A percentile compares a stretch with the other conserved stretches of the same genome.
These are phyloP conservation scores for Rotaria macrura DNA, from an alignment of 2,888 invertebrate genomes.

Conservation along the genomic window DNA sequence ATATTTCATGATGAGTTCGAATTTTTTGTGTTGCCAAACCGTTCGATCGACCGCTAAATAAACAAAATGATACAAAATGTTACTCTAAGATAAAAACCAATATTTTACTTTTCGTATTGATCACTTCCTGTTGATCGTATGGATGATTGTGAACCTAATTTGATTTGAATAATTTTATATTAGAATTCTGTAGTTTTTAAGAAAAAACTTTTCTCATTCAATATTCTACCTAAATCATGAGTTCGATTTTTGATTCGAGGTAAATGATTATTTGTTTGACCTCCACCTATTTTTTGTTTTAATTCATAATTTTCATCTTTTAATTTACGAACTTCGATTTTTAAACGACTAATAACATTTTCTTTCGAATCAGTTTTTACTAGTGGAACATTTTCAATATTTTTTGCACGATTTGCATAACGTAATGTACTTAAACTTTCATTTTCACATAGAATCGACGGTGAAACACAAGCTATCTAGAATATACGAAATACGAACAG, in stretches of 20 bases:
- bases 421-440: conserved; percentile 81
- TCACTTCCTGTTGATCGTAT: conserved; percentile 1
- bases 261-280: conserved; percentile 16
- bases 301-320: conserved; percentile 79
- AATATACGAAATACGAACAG: not conserved
- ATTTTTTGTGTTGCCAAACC: conserved; percentile 13
- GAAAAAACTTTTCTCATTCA: not conserved
- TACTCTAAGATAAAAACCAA: not conserved
- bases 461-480: conserved; percentile 85
- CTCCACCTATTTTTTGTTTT: conserved; percentile 55
- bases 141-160: not conserved
- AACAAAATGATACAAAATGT: not conserved
- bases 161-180: not conserved
- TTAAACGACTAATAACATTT: conserved; percentile 73
- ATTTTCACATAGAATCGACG: conserved; percentile 69
- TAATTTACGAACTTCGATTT: conserved; percentile 71
- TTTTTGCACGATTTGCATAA: conserved; percentile 81
- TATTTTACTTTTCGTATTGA: not conserved
- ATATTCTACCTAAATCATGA: not conserved
- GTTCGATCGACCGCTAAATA: not conserved
- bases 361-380: conserved; percentile 89
- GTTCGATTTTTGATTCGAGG: not conserved
- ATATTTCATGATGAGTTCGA: conserved; percentile 27
- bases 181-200: no score
- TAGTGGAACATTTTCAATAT: conserved; percentile 79